A percentile compares a stretch with the other conserved stretches of the same genome.
Evolutionary conservation across 92 coral and sea anemone genomes (phyloP).

Genomic region (Paramuricea clavata): DNA sequence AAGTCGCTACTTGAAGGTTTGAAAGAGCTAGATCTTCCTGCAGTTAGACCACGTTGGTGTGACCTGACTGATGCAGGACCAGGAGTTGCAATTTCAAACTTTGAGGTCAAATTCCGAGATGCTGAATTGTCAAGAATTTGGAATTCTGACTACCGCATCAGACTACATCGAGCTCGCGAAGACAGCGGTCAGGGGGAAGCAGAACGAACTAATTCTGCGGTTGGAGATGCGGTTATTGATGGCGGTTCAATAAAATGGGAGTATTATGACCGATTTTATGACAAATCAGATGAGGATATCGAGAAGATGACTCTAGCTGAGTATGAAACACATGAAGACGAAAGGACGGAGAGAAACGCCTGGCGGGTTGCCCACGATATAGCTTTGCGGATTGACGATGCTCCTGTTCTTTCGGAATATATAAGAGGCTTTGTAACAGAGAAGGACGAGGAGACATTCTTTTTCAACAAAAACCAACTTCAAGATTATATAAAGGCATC

Average conservation of each 20-base stretch:
- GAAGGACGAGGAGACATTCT: constrained; percentile 22
- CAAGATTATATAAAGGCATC: constrained; percentile 8
- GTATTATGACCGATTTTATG: constrained; percentile 36
- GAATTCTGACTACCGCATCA: constrained; percentile 51
- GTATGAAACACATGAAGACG: constrained; percentile 49
- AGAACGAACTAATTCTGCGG: constrained; percentile 28
- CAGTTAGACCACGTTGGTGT: constrained; percentile 49
- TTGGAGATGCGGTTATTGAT: constrained; percentile 51
- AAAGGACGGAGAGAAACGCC: constrained; percentile 51
- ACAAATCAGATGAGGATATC: constrained; percentile 59
- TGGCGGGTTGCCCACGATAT: constrained; percentile 54
- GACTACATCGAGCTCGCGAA: constrained; percentile 45
- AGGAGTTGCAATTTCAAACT: no score
- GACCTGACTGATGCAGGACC: no score
- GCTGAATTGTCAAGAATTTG: no score
- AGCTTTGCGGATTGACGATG: constrained; percentile 57
- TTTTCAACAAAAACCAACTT: neutral
- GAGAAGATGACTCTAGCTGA: constrained; percentile 52
- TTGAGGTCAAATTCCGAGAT: no score
- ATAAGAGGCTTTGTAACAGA: constrained; percentile 24
- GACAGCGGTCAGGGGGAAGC: constrained; percentile 46
- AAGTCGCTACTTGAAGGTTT: neutral
- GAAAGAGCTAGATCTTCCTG: constrained; percentile 30
- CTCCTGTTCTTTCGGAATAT: constrained; percentile 53
- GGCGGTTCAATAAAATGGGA: constrained; percentile 54